Base-by-base conservation (phyloP, 1,140 invertebrate genomes). In the Nomia melanderi region DNA sequence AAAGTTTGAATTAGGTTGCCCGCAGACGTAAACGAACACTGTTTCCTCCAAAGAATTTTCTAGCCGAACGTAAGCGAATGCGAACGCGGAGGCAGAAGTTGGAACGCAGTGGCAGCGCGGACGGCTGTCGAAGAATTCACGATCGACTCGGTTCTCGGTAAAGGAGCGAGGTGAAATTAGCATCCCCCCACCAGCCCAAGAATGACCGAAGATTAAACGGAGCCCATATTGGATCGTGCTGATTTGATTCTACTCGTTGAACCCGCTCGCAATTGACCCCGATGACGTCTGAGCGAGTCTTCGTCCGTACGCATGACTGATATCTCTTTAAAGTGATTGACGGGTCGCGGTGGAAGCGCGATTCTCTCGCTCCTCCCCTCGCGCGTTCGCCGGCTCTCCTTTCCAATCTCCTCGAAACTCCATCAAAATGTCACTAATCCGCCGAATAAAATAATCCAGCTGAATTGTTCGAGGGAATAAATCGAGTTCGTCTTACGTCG, bases 231-330 rank as follows among this genome's bases (percentile, higher is more conserved):
- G 71, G 71, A 56, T 66, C 71, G 62, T 65, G 62, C 71, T 65
- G 71, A 74, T 74, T 74, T 47, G 71, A 74, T 74, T 66, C 62
- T 41, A 41, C 33, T 74, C 62, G 71, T 74, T 74, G 25, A 67
- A 66, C 63, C 25, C 20, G 62, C 33, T 23, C 33, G 20, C 71
- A 65, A 74, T 74, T 74, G 62, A 74, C 71, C 71, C 47, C 71
- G 71, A 65, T 65, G 62, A 74, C 62, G 60, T 65, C 57, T 53
- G 31, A 14, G 17, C 70, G 71, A 54, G 64, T 73, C 62, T 66
- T 74, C 39, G 71, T 56, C n/a, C 62, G 62, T 31, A 17, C 60
- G 47, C 59, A 63, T 66, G 71, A 74, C 71, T 65, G 71, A 66
- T 74, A 53, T 74, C 71, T 54, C 33, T 74, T 74, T 66, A 66